Percentiles rank a stretch among this genome's conserved stretches.
phyloP scores from a whole-genome alignment of 2,113 vertebrate species.

The Caranx ignobilis region DNA sequence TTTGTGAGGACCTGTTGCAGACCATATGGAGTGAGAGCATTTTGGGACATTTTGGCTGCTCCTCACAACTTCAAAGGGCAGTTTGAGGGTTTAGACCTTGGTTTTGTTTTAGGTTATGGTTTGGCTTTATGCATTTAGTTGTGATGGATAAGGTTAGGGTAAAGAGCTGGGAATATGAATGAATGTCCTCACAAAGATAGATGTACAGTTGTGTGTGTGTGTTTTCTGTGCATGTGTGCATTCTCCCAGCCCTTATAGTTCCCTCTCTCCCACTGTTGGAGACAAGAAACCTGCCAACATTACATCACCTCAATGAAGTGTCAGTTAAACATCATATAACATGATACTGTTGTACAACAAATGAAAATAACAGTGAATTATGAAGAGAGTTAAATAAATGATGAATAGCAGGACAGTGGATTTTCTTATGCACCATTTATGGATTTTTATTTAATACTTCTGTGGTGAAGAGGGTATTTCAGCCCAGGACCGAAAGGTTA shows the following conservation, averaged over 20 bases:
- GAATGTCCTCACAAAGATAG: conserved; percentile 16
- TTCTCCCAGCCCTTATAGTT: conserved; percentile 55
- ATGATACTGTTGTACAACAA: conserved; percentile 63
- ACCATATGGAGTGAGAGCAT: too few relatives aligned
- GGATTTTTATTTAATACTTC: conserved; percentile 39
- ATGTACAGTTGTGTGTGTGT: conserved; percentile 4
- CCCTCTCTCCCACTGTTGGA: conserved; percentile 50
- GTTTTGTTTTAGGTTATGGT: too few relatives aligned
- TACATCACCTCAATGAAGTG: conserved; percentile 74
- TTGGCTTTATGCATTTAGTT: too few relatives aligned
- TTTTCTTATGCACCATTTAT: conserved; percentile 31
- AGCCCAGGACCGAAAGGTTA: conserved; percentile 19
- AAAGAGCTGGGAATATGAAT: too few relatives aligned
- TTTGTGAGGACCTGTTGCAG: too few relatives aligned
- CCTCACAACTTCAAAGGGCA: too few relatives aligned
- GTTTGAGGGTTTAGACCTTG: too few relatives aligned
- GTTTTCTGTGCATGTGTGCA: conserved; percentile 28
- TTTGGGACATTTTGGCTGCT: too few relatives aligned
- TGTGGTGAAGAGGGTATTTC: conserved; percentile 26
- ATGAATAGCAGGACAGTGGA: conserved; percentile 21
- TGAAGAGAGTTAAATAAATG: conserved; percentile 32
- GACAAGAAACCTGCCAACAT: conserved; percentile 69
- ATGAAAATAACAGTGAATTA: conserved; percentile 65
- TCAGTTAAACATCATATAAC: conserved; percentile 68
- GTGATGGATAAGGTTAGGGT: too few relatives aligned